Percentiles rank a stretch among this genome's conserved stretches.
Evolutionary conservation across 35 echinoderm and acorn worm species (phyloP).

Genomic region (Eucidaris tribuloides): DNA sequence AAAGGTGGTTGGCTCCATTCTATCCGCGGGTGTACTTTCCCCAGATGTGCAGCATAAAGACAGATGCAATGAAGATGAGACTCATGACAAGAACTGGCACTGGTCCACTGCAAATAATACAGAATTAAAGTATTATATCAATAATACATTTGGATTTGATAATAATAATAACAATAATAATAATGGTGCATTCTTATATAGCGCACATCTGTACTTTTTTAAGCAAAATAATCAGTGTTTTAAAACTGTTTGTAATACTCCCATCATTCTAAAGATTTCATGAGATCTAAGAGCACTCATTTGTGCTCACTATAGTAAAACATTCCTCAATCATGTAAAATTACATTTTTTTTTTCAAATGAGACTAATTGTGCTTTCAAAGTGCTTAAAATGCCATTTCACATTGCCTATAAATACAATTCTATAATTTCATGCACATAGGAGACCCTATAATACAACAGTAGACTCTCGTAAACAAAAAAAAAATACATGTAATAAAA

Average conservation of each 20-base stretch:
- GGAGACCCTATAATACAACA: too few species aligned
- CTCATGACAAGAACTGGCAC: conserved; percentile 99
- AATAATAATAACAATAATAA: neutral
- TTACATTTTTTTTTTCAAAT: too few species aligned
- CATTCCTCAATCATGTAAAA: too few species aligned
- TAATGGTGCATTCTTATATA: neutral
- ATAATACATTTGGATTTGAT: neutral
- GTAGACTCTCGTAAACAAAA: too few species aligned
- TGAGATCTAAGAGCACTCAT: too few species aligned
- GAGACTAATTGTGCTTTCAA: too few species aligned
- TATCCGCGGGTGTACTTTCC: conserved; percentile 96
- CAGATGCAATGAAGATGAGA: conserved; percentile 96
- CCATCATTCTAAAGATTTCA: neutral
- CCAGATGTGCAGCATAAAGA: conserved; percentile 99
- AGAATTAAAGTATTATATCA: conserved; percentile 8
- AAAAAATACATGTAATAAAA: too few species aligned
- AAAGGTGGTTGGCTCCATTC: too few species aligned
- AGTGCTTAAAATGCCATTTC: too few species aligned
- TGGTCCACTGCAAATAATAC: conserved; percentile 84
- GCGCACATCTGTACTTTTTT: neutral
- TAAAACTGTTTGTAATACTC: neutral
- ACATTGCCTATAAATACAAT: too few species aligned
- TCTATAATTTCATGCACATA: too few species aligned
- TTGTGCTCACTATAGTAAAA: too few species aligned
- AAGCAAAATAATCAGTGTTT: neutral